Evolutionary conservation across 92 coral and sea anemone species (phyloP), one percentile per base, ranked within the genome.

Genomic region (Chrysogorgia sp.): DNA sequence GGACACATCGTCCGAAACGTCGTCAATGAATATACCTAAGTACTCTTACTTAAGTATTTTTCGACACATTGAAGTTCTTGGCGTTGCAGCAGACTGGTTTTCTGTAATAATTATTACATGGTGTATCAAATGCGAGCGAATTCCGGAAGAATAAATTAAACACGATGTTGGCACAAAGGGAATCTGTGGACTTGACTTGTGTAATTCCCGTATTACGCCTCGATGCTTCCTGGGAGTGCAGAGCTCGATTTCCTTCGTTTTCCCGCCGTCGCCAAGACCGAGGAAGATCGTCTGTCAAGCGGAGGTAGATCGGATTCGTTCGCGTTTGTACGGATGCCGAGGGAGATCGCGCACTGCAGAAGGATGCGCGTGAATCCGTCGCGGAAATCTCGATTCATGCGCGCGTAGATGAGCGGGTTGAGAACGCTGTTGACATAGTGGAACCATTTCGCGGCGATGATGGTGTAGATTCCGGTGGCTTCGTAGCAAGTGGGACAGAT

Each of bases 351-450:
- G 67, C 86, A 90, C 66, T 90, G 67, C 29, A 91, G 72, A 23
- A 91, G 88, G 34, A 72, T 72, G 80, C 88, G 88, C 85, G 83
- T 92, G 83, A 94, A 94, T 3, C 92, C 97, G 32, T 87, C 77
- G 26, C 90, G 88, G 77, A 91, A 94, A 34, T 94, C 98, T 29
- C 90, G 88, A 83, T 94, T 94, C 98, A 94, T 94, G 69, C 96
- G 84, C 20, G 98, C 97, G 82, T 94, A 94, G 37, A 94, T 92
- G 32, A 94, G 81, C 3, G 98, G 98, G 71, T 94, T 94, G 1
- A 94, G 85, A 7, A 91, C 97, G 59, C 98, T 94, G 86, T 94
- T 94, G 57, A 88, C 96, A 61, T 94, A 94, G 68, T 94, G 98
- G 88, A 94, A 84, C 97, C 98, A 94, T 62, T 94, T 94, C 14